phyloP scores from a whole-genome alignment of 2,797 vertebrate species.

The Iguana delicatissima region DNA sequence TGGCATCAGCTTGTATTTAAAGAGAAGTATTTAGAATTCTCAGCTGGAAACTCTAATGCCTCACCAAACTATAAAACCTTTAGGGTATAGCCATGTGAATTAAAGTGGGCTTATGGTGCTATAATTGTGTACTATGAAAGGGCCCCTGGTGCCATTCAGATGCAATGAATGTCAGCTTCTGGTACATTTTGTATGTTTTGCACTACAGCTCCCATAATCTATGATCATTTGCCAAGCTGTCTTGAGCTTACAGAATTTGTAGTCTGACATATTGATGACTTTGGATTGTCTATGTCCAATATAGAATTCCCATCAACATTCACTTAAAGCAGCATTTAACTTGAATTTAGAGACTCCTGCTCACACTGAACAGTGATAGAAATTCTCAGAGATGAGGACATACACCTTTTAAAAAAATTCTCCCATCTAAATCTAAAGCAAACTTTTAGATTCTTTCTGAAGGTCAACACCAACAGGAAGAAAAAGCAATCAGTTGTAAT shows the following conservation, averaged over 20 bases:
- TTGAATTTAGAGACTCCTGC: neutral
- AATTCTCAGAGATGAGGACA: neutral
- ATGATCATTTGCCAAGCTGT: neutral
- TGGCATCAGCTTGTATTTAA: too few species aligned
- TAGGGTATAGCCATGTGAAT: too few species aligned
- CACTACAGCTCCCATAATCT: neutral
- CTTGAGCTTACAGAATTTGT: neutral
- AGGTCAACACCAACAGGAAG: neutral
- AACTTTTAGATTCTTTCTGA: neutral
- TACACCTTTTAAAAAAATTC: too few species aligned
- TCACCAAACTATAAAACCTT: too few species aligned
- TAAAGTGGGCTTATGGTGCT: too few species aligned
- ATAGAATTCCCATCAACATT: neutral
- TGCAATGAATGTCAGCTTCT: too few species aligned
- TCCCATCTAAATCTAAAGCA: neutral
- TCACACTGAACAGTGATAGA: neutral
- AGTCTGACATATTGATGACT: neutral
- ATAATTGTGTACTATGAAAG: too few species aligned
- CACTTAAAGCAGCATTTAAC: neutral
- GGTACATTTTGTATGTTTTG: neutral
- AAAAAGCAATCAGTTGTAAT: neutral
- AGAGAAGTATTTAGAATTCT: too few species aligned
- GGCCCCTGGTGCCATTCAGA: too few species aligned
- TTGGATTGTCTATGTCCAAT: neutral
- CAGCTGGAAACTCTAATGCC: too few species aligned